Evolutionary conservation across 2,888 invertebrate genomes (phyloP), one percentile per base, ranked within the genome.

Genomic region (Cryptus viduatorius): DNA sequence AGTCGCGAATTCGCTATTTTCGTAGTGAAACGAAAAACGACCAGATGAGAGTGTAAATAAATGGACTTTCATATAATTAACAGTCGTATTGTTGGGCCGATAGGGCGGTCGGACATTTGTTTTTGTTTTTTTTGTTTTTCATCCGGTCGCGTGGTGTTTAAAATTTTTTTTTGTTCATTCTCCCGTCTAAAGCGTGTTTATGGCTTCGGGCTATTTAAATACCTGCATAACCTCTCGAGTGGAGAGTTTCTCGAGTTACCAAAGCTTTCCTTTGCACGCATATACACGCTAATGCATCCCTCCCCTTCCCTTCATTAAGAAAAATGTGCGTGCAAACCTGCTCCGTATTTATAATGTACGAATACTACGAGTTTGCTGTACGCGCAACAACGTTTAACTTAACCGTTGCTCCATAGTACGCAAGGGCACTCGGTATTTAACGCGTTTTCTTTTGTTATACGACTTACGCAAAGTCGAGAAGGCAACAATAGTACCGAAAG

Each of bases 381-480:
- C 69, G 78, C 68, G 77, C 77, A 81, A 75, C 56, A 78, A 72
- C 83, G 83, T 83, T 83, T 71, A 77, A 61, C n/a, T 84, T 78
- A 73, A 81, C 84, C 81, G 81, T 84, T 81, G 73, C 69, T 56
- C 68, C 50, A 78, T 16, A 78, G 64, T 71, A 67, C 56, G n/a
- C 68, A 50, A 78, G 75, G 73, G 64, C 65, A 65, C 56, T 75
- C 73, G 64, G 44, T 80, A 59, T 72, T 79, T 67, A 71, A 80
- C 67, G 61, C 76, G 56, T 7, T 72, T 37, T 50, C 31, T 46
- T 59, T 53, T 42, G 8, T 53, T 46, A 48, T 65, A 50, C 16
- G 71, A 50, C 48, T 46, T 50, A 61, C 61, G 53, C 53, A 24
- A 75, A 81, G 78, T 44, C 53, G 69, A 14, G 14, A n/a, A 72